Percentiles rank a stretch among this genome's conserved stretches.
These are phyloP conservation scores for Entomyzon cyanotis DNA, from an alignment of 2,113 vertebrate species.

Conservation along the genomic window DNA sequence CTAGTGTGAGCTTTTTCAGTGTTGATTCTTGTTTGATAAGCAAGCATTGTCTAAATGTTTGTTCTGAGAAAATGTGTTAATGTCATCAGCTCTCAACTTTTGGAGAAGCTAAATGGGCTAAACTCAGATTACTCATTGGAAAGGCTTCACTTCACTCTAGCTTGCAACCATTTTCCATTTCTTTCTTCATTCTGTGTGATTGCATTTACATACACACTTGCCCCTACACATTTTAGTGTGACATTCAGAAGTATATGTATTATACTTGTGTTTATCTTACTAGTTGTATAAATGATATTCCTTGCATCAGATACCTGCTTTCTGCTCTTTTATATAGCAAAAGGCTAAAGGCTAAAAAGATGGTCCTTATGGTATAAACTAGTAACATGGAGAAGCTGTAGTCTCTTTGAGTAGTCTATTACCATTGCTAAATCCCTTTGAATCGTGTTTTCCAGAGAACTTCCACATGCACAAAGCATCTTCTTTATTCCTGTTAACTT, in stretches of 20 bases:
- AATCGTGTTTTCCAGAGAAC: background rate
- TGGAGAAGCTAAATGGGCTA: background rate
- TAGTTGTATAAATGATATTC: background rate
- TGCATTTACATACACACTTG: background rate
- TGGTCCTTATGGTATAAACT: background rate
- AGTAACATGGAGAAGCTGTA: background rate
- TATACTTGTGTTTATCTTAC: background rate
- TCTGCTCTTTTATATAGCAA: background rate
- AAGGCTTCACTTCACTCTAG: background rate
- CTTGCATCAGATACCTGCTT: background rate
- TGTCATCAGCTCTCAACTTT: background rate
- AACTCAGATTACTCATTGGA: background rate
- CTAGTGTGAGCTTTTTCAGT: background rate
- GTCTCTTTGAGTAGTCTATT: background rate
- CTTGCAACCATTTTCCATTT: background rate
- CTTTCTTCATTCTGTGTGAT: background rate
- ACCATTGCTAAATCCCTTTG: background rate
- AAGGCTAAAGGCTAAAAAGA: background rate
- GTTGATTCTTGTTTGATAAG: background rate
- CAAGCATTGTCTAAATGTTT: background rate
- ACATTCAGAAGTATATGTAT: background rate
- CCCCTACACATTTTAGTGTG: background rate
- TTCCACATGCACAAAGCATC: background rate
- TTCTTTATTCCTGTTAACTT: background rate
- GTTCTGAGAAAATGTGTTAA: background rate